Evolutionary conservation across 2,888 invertebrate species (phyloP).

Genomic region (Orchesellides sinensis): DNA sequence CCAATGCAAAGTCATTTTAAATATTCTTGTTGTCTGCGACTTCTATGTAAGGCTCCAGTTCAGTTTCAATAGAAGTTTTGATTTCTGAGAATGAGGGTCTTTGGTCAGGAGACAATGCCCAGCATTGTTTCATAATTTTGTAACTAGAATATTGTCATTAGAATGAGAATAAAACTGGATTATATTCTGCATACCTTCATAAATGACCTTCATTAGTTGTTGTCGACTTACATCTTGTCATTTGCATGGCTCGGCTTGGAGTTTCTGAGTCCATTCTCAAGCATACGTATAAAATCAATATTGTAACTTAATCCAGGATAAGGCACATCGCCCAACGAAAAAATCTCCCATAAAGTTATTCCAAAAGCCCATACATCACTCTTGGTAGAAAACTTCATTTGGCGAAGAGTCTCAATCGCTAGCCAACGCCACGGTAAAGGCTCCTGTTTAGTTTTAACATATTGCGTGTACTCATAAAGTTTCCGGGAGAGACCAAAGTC

Average conservation of each 20-base stretch:
- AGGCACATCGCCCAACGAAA: neutral
- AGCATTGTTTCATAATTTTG: neutral
- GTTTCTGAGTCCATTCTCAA: neutral
- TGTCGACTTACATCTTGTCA: neutral
- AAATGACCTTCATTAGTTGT: too few relatives aligned
- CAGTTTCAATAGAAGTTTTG: neutral
- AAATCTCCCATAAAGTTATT: slow-evolving; percentile 1
- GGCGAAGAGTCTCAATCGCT: neutral
- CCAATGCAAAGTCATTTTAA: too few relatives aligned
- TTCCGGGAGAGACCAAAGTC: neutral
- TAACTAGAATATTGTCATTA: neutral
- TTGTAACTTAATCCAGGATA: neutral
- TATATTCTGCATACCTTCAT: too few relatives aligned
- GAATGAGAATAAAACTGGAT: too few relatives aligned
- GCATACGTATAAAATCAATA: neutral
- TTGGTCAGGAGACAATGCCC: neutral
- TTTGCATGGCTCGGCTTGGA: neutral
- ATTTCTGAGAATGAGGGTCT: neutral
- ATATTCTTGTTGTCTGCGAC: too few relatives aligned
- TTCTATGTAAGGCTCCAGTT: neutral
- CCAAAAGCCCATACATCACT: neutral
- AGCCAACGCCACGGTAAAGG: slow-evolving; percentile 1
- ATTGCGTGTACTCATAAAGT: neutral
- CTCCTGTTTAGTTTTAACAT: neutral
- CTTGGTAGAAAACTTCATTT: neutral